Conservation (phyloP, 2,888 invertebrate species). For the Polymixis lichenea region DNA sequence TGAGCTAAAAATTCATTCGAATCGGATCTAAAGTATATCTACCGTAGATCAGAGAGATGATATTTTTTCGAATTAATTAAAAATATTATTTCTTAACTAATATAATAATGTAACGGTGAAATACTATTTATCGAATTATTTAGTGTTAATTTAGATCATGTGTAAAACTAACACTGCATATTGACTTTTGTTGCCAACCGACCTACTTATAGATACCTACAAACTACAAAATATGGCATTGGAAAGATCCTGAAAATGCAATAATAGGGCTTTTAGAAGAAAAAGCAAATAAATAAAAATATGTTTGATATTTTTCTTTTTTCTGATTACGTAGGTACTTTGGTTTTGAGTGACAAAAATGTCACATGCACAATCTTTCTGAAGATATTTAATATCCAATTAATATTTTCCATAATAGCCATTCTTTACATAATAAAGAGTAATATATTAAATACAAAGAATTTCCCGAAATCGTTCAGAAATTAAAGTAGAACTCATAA, state of each 20-base stretch:
- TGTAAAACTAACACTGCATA: not conserved
- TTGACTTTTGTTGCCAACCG: not conserved
- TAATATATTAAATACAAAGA: slow-evolving; percentile 17
- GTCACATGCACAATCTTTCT: not conserved
- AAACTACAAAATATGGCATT: not conserved
- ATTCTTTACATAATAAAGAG: not conserved
- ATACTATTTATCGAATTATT: too few species aligned
- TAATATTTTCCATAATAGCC: slow-evolving; percentile 15
- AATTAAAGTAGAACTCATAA: slow-evolving; percentile 7
- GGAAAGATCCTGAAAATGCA: not conserved
- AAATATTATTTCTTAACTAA: too few species aligned
- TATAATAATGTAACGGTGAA: too few species aligned
- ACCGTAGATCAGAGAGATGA: too few species aligned
- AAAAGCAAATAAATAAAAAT: not conserved
- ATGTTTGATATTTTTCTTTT: not conserved
- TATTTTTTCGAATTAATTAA: too few species aligned
- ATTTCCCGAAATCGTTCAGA: slow-evolving; percentile 20
- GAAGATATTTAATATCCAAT: not conserved
- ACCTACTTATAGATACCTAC: not conserved
- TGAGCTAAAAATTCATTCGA: too few species aligned
- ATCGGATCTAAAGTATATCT: too few species aligned
- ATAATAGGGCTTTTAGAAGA: too few species aligned
- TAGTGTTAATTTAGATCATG: too few species aligned
- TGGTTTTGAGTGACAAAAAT: not conserved
- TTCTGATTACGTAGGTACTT: not conserved